Base-by-base conservation (phyloP, 2,113 vertebrate species). In the Tiliqua scincoides region DNA sequence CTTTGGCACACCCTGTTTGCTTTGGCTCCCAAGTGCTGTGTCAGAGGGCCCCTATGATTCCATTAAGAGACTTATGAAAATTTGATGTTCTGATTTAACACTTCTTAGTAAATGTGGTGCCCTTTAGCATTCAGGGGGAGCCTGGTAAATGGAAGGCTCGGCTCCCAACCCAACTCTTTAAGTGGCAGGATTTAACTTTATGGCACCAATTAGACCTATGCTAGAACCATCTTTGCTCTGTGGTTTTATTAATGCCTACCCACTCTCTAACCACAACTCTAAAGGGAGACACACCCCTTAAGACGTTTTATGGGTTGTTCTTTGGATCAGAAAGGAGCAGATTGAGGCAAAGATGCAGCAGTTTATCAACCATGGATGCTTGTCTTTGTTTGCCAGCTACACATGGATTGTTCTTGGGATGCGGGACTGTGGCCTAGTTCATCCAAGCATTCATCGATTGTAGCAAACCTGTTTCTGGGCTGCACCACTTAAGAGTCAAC, bases 31-130 rank as follows among this genome's bases (percentile, higher is more conserved):
- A 57, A 85, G 83, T 54, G 37, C 20, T 79, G 43, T 87, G 87
- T 91, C 89, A 85, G 83, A 88, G 83, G 88, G 21, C 86, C 85
- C 4, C 62, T 12, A 75, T 35, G 91, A 59, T 89, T 93, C 94
- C 94, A 94, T 94, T 95, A 95, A 93, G 94, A 88, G 32, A 57
- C 81, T 91, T 91, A 95, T 95, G 88, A 94, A 95, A 94, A 84
- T 95, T 95, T 95, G 94, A 95, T 95, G 91, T 43, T 76, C 85
- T 86, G 91, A 94, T 92, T 93, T 94, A 93, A 94, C 93, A 94
- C 94, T 89, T 94, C 93, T 95, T 94, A 95, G 92, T 92, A 80
- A 87, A 87, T 80, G 30, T 72, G 89, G 84, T 75, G 88, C 79
- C 88, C 91, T 93, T 88, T 84, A 40, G 78, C 77, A 78, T 77